These are phyloP conservation scores for Condylura cristata DNA, from an alignment of 2,113 vertebrate species.

Conservation along the genomic window DNA sequence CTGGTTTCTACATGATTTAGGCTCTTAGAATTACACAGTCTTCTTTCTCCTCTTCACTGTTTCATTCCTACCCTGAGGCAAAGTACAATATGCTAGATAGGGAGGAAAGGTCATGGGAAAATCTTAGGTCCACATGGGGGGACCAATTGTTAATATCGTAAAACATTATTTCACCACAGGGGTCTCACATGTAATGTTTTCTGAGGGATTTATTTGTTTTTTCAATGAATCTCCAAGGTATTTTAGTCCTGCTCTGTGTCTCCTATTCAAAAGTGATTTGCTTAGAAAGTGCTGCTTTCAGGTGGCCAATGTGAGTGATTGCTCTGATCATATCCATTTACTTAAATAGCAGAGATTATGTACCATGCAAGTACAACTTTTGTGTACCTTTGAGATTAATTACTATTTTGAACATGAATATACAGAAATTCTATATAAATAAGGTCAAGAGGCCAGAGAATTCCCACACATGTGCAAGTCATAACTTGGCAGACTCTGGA, in stretches of 20 bases:
- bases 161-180: constrained; percentile 26
- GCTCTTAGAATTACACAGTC: not conserved
- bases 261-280: not conserved
- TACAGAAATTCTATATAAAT: no score
- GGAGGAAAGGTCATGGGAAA: not conserved
- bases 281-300: not conserved
- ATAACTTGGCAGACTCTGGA: no score
- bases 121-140: not conserved
- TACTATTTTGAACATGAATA: not conserved
- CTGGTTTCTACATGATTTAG: not conserved
- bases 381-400: not conserved
- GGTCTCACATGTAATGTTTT: not conserved
- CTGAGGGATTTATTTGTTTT: not conserved
- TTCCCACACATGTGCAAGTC: no score
- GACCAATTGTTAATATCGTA: not conserved
- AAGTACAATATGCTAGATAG: not conserved
- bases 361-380: not conserved
- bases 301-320: not conserved
- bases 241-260: not conserved
- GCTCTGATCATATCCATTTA: not conserved
- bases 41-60: not conserved
- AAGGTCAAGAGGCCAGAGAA: no score
- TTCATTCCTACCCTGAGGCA: not conserved
- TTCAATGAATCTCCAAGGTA: constrained; percentile 25
- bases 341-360: not conserved